These are phyloP conservation scores for Diorhabda carinulata DNA, from an alignment of 1,140 invertebrate species.

Conservation along the genomic window DNA sequence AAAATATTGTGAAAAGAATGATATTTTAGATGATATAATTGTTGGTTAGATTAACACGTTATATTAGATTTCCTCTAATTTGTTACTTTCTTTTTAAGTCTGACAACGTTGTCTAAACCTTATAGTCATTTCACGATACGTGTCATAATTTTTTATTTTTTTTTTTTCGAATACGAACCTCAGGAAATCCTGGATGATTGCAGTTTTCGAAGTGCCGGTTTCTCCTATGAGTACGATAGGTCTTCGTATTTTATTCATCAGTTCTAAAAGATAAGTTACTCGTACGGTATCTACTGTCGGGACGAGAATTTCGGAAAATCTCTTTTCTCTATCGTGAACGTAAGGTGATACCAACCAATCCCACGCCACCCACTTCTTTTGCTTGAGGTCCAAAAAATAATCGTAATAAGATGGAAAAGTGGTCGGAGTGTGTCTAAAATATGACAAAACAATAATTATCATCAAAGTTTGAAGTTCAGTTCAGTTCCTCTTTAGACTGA, in stretches of 20 bases:
- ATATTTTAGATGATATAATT: too few relatives aligned
- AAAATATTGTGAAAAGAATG: too few relatives aligned
- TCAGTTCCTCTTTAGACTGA: too few relatives aligned
- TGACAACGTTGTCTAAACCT: too few relatives aligned
- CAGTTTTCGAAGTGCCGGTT: constrained; percentile 87
- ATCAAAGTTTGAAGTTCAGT: too few relatives aligned
- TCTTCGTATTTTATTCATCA: constrained; percentile 72
- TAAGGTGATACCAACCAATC: constrained; percentile 71
- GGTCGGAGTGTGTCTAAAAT: constrained; percentile 62
- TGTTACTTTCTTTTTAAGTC: too few relatives aligned
- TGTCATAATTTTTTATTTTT: too few relatives aligned
- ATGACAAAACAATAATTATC: background rate
- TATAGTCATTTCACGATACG: too few relatives aligned
- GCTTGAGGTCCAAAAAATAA: constrained; percentile 69
- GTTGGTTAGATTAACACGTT: too few relatives aligned
- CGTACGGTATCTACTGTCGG: constrained; percentile 83
- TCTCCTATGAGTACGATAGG: constrained; percentile 83
- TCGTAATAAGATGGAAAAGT: constrained; percentile 69
- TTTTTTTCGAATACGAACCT: constrained; percentile 34
- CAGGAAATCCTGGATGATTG: constrained; percentile 78
- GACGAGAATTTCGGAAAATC: constrained; percentile 80
- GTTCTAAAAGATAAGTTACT: constrained; percentile 70
- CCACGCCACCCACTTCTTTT: constrained; percentile 83
- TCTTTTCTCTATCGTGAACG: constrained; percentile 63
- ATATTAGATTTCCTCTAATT: too few relatives aligned